A percentile compares a stretch with the other conserved stretches of the same genome.
These are phyloP conservation scores for Apomyelois bistriatella DNA, from an alignment of 2,888 invertebrate genomes.

Conservation along the genomic window DNA sequence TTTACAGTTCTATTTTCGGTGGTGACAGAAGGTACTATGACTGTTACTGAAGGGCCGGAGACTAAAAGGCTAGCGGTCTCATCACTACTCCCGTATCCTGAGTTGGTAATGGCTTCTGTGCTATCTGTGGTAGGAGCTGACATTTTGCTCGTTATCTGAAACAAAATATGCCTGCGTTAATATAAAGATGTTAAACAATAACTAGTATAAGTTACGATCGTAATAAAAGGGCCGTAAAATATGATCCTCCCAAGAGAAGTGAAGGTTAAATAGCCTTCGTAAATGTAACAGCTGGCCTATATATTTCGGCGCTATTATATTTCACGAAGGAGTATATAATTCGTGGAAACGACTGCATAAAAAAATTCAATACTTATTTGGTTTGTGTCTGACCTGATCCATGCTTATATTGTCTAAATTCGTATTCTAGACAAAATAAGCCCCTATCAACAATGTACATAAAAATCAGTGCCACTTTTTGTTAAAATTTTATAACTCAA, in stretches of 20 bases:
- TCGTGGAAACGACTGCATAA: too few species aligned
- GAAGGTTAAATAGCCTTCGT: not conserved
- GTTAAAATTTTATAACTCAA: too few species aligned
- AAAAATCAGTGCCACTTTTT: too few species aligned
- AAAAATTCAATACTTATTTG: too few species aligned
- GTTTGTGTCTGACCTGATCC: too few species aligned
- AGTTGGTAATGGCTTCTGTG: conserved; percentile 80
- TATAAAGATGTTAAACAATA: not conserved
- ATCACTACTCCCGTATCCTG: conserved; percentile 87
- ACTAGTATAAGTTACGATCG: not conserved
- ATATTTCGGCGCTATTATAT: not conserved
- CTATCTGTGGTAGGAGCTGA: conserved; percentile 75
- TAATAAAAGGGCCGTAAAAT: conserved; percentile 9
- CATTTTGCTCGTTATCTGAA: conserved; percentile 58
- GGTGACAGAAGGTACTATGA: conserved; percentile 69
- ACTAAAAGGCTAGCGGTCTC: conserved; percentile 90
- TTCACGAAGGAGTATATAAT: not conserved
- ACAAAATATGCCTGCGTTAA: conserved; percentile 36
- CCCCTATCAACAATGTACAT: too few species aligned
- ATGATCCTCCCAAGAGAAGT: conserved; percentile 1
- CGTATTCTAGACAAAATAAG: too few species aligned
- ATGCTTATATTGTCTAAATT: too few species aligned
- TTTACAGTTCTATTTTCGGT: conserved; percentile 80
- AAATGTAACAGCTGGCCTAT: conserved; percentile 1
- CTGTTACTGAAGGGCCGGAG: conserved; percentile 80